Evolutionary conservation across 2,113 vertebrate species (phyloP).

Genomic region (Malaclemys terrapin): DNA sequence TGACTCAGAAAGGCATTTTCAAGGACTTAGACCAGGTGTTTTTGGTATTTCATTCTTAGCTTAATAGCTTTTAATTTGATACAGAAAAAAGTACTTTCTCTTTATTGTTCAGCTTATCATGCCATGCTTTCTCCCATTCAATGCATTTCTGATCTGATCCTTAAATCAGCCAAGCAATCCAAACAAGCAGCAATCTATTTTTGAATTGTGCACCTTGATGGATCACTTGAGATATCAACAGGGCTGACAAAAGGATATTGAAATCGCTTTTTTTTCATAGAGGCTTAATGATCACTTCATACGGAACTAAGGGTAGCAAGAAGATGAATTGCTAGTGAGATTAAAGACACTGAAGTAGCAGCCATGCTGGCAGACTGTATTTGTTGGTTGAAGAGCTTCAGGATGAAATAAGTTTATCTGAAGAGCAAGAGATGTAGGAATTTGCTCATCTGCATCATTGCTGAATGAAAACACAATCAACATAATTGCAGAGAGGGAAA

Average conservation of each 20-base stretch:
- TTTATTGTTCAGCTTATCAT: not conserved
- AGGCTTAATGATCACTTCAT: not conserved
- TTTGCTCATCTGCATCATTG: not conserved
- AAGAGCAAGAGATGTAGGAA: not conserved
- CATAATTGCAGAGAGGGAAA: not conserved
- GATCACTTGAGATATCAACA: not conserved
- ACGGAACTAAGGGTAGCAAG: not conserved
- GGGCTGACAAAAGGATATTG: not conserved
- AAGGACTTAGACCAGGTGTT: not conserved
- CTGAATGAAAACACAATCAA: not conserved
- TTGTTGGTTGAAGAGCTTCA: slow-evolving; percentile 16
- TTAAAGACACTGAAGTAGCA: not conserved
- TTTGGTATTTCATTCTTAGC: not conserved
- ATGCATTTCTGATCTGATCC: not conserved
- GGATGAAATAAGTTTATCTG: not conserved
- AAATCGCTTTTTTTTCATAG: not conserved
- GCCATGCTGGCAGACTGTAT: not conserved
- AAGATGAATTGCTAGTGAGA: not conserved
- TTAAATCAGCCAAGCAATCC: not conserved
- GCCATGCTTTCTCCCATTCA: not conserved
- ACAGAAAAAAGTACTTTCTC: not conserved
- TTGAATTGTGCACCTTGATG: not conserved
- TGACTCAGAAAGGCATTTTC: not conserved
- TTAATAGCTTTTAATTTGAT: not conserved
- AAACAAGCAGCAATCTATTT: not conserved